These are phyloP conservation scores for Eubasilissa splendida DNA, from an alignment of 2,888 invertebrate genomes.

Conservation along the genomic window DNA sequence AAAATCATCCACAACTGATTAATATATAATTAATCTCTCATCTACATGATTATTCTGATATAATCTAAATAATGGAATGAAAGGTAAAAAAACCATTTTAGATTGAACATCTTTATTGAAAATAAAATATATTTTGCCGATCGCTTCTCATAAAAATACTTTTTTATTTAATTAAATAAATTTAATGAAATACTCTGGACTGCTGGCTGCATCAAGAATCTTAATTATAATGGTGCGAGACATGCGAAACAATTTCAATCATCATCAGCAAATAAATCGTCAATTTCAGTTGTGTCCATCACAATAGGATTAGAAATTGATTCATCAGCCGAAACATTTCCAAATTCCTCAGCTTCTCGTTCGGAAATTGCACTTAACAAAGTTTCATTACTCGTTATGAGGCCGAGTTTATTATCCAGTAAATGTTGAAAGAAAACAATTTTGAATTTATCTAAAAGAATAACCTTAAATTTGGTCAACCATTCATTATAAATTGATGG, in stretches of 20 bases:
- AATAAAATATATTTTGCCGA: too few species aligned
- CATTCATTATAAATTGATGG: constrained; percentile 67
- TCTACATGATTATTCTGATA: too few species aligned
- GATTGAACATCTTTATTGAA: too few species aligned
- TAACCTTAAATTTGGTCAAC: constrained; percentile 65
- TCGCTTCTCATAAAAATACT: too few species aligned
- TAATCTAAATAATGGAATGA: too few species aligned
- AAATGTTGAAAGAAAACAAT: constrained; percentile 63
- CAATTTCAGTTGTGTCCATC: constrained; percentile 67
- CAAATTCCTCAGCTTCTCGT: constrained; percentile 58
- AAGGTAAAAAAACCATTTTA: too few species aligned
- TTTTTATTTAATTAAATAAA: too few species aligned
- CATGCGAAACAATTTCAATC: background rate
- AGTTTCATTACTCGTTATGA: constrained; percentile 67
- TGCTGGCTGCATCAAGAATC: too few species aligned
- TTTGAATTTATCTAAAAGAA: constrained; percentile 63
- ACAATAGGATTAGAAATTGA: constrained; percentile 69
- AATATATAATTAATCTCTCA: too few species aligned
- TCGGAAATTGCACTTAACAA: constrained; percentile 63
- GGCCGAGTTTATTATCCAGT: constrained; percentile 63
- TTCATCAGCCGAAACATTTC: constrained; percentile 56
- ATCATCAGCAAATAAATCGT: constrained; percentile 65
- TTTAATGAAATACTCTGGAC: too few species aligned
- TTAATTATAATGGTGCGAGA: too few species aligned
- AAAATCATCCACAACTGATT: too few species aligned